Percentiles rank a stretch among this genome's conserved stretches.
These are phyloP conservation scores for Trichechus manatus DNA, from an alignment of 2,113 vertebrate genomes.

Conservation along the genomic window DNA sequence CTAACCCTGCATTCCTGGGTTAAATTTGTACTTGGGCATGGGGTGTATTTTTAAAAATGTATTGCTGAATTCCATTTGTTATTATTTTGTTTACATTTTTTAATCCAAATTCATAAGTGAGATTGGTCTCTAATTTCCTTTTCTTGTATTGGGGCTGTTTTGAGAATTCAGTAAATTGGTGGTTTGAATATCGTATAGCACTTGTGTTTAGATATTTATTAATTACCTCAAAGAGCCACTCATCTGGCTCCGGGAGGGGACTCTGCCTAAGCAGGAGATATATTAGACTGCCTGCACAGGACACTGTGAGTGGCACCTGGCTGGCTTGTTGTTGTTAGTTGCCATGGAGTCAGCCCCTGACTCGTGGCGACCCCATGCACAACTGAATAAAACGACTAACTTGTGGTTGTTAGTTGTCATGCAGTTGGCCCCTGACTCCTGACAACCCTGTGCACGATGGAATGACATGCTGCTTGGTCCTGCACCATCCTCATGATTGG, in stretches of 20 bases:
- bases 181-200: not conserved
- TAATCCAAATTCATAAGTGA: no score
- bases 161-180: not conserved
- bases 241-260: not conserved
- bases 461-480: not conserved
- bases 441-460: not conserved
- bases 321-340: not conserved
- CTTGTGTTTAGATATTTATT: not conserved
- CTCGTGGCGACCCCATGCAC: not conserved
- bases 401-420: not conserved
- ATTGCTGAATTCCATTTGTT: not conserved
- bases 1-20: conserved; percentile 25
- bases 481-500: not conserved
- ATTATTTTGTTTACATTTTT: no score
- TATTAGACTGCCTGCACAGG: fast-evolving
- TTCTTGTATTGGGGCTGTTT: not conserved
- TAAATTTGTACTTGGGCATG: not conserved
- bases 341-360: not conserved
- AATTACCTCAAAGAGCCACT: not conserved
- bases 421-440: not conserved
- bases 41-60: not conserved
- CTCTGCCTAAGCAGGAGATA: fast-evolving
- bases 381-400: no score
- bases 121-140: not conserved
- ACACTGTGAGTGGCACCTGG: fast-evolving